Evolutionary conservation across 2,888 invertebrate genomes (phyloP).

Genomic region (Miltochrista miniata): DNA sequence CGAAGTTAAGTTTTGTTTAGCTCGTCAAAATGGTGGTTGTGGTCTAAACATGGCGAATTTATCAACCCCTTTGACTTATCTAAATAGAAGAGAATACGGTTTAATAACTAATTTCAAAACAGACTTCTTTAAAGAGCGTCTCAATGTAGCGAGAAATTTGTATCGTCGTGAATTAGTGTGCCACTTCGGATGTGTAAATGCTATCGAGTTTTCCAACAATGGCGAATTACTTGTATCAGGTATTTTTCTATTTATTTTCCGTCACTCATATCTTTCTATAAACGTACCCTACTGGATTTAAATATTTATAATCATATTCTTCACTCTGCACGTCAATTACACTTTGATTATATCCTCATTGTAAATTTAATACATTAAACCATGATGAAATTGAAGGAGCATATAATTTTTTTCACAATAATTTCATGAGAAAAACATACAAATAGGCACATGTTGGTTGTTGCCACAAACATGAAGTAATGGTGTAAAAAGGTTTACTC

Average conservation of each 20-base stretch:
- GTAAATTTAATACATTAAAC: no score
- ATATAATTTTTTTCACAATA: no score
- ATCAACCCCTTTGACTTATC: slow-evolving; percentile 84
- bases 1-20: slow-evolving; percentile 43
- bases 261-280: no score
- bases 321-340: no score
- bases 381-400: no score
- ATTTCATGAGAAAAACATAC: no score
- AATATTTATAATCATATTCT: no score
- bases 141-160: slow-evolving; percentile 88
- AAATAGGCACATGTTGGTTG: no score
- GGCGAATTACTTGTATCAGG: slow-evolving; percentile 95
- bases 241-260: slow-evolving; percentile 63
- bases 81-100: slow-evolving; percentile 85
- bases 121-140: slow-evolving; percentile 84
- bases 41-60: slow-evolving; percentile 74
- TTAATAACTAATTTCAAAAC: slow-evolving; percentile 83
- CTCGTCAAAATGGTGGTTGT: slow-evolving; percentile 70
- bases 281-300: no score
- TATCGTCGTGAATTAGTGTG: slow-evolving; percentile 93
- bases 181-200: slow-evolving; percentile 98
- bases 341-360: no score
- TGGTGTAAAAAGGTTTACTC: no score
- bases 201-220: slow-evolving; percentile 96
- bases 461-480: no score